Base-by-base conservation (phyloP, 35 echinoderm and acorn worm species). In the Patiria miniata region DNA sequence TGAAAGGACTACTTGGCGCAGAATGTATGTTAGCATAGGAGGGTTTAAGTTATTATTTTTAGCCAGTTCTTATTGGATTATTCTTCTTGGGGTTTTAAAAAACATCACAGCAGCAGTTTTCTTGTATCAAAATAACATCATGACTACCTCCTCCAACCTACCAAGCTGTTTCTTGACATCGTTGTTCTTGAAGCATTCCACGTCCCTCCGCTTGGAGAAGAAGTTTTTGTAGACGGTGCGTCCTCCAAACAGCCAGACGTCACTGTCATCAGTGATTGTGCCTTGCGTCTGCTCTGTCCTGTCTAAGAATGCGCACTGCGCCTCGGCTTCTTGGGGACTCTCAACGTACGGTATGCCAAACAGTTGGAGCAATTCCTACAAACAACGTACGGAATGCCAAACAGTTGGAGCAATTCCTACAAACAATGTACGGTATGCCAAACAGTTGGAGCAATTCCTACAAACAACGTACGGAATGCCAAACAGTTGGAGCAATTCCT, bases 171-270 rank as follows among this genome's bases (percentile, higher is more conserved):
- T 92, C 54, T 99, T 89, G 44, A 99, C 86, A 32, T 82, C 68
- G 39, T 39, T 69, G 39, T 65, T 82, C 57, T 52, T 86, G 82
- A 86, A 99, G 51, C 89, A 94, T 78, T 94, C 85, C 21, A 94
- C 93, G 42, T 99, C 89, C 53, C 87, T 91, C 14, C 86, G 85
- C 57, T 95, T 94, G 54, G 81, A 89, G 80, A 94, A 99, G 78
- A 99, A 92, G 40, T 99, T 93, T 47, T 89, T 99, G 87, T 92
- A 99, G 78, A 99, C 93, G 12, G 39, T 84, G 23, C 79, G 59
- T 30, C 96, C 96, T 32, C 96, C 96, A 84, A 99, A 99, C 38
- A 99, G 55, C 96, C 96, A 99, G 82, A 99, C 81, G 77, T 99
- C 96, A 65, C 96, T 93, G 81, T 99, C 96, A 80, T 99, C 96